Evolutionary conservation across 2,113 vertebrate species (phyloP), one percentile per base, ranked within the genome.

Genomic region (Dasyornis broadbenti): DNA sequence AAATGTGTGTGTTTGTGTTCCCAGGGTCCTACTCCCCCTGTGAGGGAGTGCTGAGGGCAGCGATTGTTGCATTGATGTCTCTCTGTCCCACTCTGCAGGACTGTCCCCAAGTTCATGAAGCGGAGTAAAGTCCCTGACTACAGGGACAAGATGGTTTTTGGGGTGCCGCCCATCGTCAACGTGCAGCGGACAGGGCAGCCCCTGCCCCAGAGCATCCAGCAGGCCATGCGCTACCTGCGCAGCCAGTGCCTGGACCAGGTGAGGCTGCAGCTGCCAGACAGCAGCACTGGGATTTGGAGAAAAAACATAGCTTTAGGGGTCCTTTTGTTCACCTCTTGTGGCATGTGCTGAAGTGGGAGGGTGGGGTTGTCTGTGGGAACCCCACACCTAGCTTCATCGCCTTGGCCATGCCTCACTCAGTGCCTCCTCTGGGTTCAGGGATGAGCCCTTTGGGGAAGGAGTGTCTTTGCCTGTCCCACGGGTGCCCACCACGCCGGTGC

Each of bases 101-200:
- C 98, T 3, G 95, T 99, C 37, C 98, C 98, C 27, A 99, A 98
- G 95, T 99, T 99, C 95, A 99, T 99, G 98, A 99, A 98, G 91
- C 97, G 98, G 69, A 98, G 97, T 52, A 99, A 98, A 95, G 98
- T 97, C 42, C 98, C 98, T 1, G 98, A 98, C 96, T 99, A 99
- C 95, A 96, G 94, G 81, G 98, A 98, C 93, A 98, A 98, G 82
- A 95, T 95, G 3, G 98, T 99, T 27, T 99, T 99, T 35, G 98
- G 98, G 24, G 98, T 99, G 84, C 98, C 98, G 0, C 98, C 98
- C 11, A 95, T 98, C 2, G 42, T 99, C 71, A 98, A 98, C 0
- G 98, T 99, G 77, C 98, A 98, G 96, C 96, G 98, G 77, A 98
- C 97, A 0, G 98, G 98, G 30, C 98, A 99, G 92, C 98, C 98